Evolutionary conservation across 2,797 vertebrate genomes (phyloP), one percentile per base, ranked within the genome.

Genomic region (Amblyopsis hoosieri): DNA sequence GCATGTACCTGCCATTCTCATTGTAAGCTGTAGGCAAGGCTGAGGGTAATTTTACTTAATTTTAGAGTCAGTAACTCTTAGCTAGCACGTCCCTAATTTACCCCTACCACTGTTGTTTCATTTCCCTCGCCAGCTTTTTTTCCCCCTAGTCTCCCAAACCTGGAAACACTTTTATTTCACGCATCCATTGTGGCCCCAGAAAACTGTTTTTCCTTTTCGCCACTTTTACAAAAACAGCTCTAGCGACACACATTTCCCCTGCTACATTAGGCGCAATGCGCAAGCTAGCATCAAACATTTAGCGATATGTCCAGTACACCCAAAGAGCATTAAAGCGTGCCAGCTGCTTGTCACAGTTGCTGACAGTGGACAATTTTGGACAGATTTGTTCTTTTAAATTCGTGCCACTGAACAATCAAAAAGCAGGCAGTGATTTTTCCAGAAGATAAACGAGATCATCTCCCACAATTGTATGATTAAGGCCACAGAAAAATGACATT

Each of bases 31-130:
- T 51, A 67, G 71, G 78, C 57, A 86, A 79, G 71, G 77, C 69
- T 50, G 29, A 72, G 72, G 79, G 81, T 80, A 73, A 87, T 87
- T 88, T 86, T 65, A 69, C 71, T 57, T 67, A 67, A n/a, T n/a
- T n/a, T n/a, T n/a, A n/a, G 82, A 89, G 76, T 85, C 82, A 86
- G 72, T 78, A 80, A 78, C 69, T 50, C 75, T 80, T 74, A 66
- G 70, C 74, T 48, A 65, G 66, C 64, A 61, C 59, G 60, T 70
- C 66, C 78, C 71, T 69, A 74, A 71, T 54, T 71, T 53, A 13
- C 52, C 13, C n/a, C 68, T 60, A 75, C 71, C 57, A 57, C 69
- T 76, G 73, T 72, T 78, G 60, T 79, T 80, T 19, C 19, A 19
- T 19, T 19, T 61, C 64, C 9, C 54, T 66, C 57, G 46, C 57